Evolutionary conservation across 2,113 vertebrate species (phyloP).

Genomic region (Cyanocitta stelleri): DNA sequence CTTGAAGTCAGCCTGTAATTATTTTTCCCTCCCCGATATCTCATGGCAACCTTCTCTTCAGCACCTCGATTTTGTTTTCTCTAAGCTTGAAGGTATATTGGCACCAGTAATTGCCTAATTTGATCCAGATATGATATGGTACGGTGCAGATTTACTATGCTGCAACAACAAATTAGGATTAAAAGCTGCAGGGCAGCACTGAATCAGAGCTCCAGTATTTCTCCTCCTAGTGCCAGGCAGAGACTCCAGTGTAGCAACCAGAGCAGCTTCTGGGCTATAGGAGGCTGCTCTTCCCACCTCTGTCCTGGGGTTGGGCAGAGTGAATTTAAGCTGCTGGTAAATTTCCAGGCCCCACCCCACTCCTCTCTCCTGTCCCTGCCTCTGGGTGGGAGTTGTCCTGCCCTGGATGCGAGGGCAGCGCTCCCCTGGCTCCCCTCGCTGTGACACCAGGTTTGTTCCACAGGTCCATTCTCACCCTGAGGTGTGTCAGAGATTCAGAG

Average conservation of each 20-base stretch:
- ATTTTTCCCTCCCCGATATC: not conserved
- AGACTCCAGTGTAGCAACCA: not conserved
- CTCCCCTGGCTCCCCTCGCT: not conserved
- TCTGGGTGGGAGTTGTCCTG: not conserved
- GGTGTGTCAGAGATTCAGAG: not conserved
- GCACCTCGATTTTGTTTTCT: not conserved
- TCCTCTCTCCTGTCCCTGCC: not conserved
- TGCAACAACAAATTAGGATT: not conserved
- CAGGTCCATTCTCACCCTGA: not conserved
- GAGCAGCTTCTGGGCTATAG: not conserved
- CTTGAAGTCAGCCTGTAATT: not conserved
- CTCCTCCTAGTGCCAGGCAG: not conserved
- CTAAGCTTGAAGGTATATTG: not conserved
- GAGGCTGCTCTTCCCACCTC: not conserved
- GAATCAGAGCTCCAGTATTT: not conserved
- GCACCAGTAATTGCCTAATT: not conserved
- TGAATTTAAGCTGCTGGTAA: not conserved
- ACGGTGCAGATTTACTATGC: not conserved
- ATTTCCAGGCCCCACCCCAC: not conserved
- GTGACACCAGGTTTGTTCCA: not conserved
- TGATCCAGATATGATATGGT: not conserved
- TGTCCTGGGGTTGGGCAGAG: accelerated
- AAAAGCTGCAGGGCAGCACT: not conserved
- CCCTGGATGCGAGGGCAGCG: accelerated
- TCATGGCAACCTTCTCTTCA: not conserved